Evolutionary conservation across 2,113 vertebrate genomes (phyloP).

Genomic region (Neopipo cinnamomea): DNA sequence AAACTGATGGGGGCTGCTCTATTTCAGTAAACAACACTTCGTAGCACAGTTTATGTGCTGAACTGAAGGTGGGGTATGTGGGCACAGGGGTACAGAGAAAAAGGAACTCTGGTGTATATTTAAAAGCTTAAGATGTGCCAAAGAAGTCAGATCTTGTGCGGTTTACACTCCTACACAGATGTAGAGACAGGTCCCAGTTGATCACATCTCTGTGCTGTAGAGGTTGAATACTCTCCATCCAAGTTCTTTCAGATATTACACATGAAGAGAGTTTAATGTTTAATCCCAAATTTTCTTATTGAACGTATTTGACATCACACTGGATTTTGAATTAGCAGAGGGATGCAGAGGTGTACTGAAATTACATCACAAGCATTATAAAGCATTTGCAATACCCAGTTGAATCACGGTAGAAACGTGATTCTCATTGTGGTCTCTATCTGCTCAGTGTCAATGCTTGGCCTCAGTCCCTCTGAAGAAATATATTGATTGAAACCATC

Average conservation of each 20-base stretch:
- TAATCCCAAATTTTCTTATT: not conserved
- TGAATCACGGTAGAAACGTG: accelerated
- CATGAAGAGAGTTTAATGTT: not conserved
- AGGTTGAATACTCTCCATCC: not conserved
- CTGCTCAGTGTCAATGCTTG: not conserved
- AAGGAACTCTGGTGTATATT: not conserved
- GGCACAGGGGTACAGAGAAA: accelerated
- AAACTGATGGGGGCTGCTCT: not conserved
- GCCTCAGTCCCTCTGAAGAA: not conserved
- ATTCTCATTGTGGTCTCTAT: not conserved
- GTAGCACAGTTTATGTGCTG: accelerated
- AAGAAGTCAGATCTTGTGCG: not conserved
- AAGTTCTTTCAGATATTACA: not conserved
- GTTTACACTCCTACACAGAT: not conserved
- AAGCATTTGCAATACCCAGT: not conserved
- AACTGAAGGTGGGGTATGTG: not conserved
- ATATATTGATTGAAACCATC: not conserved
- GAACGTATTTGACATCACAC: not conserved
- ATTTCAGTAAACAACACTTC: not conserved
- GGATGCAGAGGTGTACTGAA: not conserved
- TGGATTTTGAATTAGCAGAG: not conserved
- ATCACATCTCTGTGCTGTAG: not conserved
- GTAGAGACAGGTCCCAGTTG: not conserved
- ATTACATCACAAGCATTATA: not conserved
- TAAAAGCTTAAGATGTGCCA: not conserved